phyloP scores from a whole-genome alignment of 2,888 invertebrate genomes.

The Drosophila pegasa region DNA sequence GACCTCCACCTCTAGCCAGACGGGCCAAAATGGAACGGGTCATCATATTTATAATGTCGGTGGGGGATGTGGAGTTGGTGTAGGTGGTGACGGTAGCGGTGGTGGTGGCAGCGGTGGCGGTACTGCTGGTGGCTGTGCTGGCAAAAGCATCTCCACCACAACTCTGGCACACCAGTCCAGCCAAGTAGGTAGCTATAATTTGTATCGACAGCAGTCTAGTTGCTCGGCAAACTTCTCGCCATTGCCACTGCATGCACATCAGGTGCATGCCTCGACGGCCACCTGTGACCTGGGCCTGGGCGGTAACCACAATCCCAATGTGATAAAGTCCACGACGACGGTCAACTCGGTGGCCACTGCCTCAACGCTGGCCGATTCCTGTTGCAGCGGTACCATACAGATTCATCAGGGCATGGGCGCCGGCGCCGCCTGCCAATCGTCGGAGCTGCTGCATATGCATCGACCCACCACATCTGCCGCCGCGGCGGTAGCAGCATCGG shows the following conservation, averaged over 20 bases:
- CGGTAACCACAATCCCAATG: constrained; percentile 81
- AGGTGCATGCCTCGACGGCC: constrained; percentile 84
- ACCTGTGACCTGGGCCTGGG: constrained; percentile 83
- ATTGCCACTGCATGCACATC: constrained; percentile 83
- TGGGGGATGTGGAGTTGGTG: constrained; percentile 14
- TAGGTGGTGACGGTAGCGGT: constrained; percentile 14
- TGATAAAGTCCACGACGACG: constrained; percentile 84
- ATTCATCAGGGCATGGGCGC: constrained; percentile 82
- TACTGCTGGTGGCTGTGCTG: constrained; percentile 36
- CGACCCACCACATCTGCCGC: constrained; percentile 62
- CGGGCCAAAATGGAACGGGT: constrained; percentile 72
- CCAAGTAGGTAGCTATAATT: constrained; percentile 68
- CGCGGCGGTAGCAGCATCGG: constrained; percentile 44
- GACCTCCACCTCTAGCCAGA: constrained; percentile 84
- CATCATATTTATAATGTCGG: constrained; percentile 55
- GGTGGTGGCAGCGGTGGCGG: constrained; percentile 17
- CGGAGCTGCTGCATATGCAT: constrained; percentile 73
- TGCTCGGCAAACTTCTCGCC: constrained; percentile 84
- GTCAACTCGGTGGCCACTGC: constrained; percentile 83
- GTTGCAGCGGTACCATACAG: constrained; percentile 82
- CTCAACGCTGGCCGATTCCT: constrained; percentile 83
- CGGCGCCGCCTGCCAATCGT: constrained; percentile 80
- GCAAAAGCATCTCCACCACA: constrained; percentile 77
- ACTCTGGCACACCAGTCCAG: constrained; percentile 68
- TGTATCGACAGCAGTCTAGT: constrained; percentile 84